Percentiles rank a stretch among this genome's conserved stretches.
These are phyloP conservation scores for Chironomus tentans DNA, from an alignment of 2,888 invertebrate species.

Conservation along the genomic window DNA sequence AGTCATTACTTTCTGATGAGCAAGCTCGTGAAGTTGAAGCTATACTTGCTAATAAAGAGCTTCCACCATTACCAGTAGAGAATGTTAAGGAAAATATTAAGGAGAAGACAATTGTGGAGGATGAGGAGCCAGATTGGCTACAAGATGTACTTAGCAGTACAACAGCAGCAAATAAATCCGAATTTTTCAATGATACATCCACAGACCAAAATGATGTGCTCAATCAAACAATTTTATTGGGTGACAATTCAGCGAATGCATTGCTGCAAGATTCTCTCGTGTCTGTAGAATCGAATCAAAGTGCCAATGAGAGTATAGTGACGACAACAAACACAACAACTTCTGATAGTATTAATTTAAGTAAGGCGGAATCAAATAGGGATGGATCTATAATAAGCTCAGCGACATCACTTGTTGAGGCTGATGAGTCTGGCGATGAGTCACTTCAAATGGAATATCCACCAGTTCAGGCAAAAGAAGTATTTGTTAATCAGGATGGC, in stretches of 20 bases:
- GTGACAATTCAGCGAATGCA: conserved; percentile 31
- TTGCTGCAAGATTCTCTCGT: conserved; percentile 40
- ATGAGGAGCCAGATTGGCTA: conserved; percentile 49
- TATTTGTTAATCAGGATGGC: conserved; percentile 66
- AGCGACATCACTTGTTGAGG: conserved; percentile 34
- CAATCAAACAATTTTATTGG: conserved; percentile 28
- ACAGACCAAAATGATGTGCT: conserved; percentile 26
- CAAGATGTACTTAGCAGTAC: conserved; percentile 51
- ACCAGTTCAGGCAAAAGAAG: conserved; percentile 57
- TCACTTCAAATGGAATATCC: conserved; percentile 44
- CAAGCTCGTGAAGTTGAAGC: conserved; percentile 83
- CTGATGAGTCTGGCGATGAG: conserved; percentile 40
- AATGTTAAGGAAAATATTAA: conserved; percentile 33
- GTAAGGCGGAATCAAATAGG: conserved; percentile 34
- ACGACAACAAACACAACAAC: conserved; percentile 39
- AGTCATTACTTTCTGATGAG: conserved; percentile 75
- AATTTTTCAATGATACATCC: conserved; percentile 28
- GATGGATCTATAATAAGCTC: conserved; percentile 14
- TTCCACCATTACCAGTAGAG: conserved; percentile 35
- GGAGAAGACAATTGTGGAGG: conserved; percentile 33
- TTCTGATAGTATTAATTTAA: conserved; percentile 41
- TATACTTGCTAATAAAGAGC: conserved; percentile 46
- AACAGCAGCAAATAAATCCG: conserved; percentile 43
- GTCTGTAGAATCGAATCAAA: conserved; percentile 39
- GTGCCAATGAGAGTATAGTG: conserved; percentile 36